Percentiles rank a stretch among this genome's conserved stretches.
Evolutionary conservation across 2,888 invertebrate genomes (phyloP).

Genomic region (Catocala nupta): DNA sequence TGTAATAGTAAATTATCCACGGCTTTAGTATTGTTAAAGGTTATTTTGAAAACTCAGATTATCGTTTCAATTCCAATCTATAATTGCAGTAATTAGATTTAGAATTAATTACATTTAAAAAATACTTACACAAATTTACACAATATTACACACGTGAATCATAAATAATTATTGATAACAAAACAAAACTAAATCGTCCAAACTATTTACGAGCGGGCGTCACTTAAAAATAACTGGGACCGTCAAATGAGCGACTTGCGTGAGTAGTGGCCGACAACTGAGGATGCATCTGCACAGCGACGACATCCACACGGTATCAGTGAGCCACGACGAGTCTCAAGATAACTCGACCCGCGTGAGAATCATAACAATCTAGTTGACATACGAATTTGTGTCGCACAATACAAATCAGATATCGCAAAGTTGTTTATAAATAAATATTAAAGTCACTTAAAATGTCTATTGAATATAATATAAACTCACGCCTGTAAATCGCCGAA

Average conservation of each 20-base stretch:
- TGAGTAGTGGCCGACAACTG: constrained; percentile 72
- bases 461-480: too few relatives aligned
- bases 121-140: neutral
- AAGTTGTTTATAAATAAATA: constrained; percentile 14
- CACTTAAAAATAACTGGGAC: constrained; percentile 29
- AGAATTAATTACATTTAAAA: too few relatives aligned
- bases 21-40: too few relatives aligned
- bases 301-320: constrained; percentile 56
- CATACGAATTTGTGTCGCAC: constrained; percentile 42
- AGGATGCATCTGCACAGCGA: constrained; percentile 66
- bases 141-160: neutral
- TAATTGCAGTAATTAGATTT: too few relatives aligned
- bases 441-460: too few relatives aligned
- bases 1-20: too few relatives aligned
- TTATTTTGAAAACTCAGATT: too few relatives aligned
- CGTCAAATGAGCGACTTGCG: constrained; percentile 61
- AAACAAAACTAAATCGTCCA: constrained; percentile 15
- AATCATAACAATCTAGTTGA: constrained; percentile 59
- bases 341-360: constrained; percentile 65
- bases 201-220: constrained; percentile 16
- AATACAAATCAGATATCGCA: constrained; percentile 28
- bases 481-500: too few relatives aligned
- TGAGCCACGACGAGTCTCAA: constrained; percentile 62
- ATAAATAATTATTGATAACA: neutral
- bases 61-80: too few relatives aligned